Conservation (phyloP, 2,797 vertebrate genomes). For the Chaetophractus vellerosus region DNA sequence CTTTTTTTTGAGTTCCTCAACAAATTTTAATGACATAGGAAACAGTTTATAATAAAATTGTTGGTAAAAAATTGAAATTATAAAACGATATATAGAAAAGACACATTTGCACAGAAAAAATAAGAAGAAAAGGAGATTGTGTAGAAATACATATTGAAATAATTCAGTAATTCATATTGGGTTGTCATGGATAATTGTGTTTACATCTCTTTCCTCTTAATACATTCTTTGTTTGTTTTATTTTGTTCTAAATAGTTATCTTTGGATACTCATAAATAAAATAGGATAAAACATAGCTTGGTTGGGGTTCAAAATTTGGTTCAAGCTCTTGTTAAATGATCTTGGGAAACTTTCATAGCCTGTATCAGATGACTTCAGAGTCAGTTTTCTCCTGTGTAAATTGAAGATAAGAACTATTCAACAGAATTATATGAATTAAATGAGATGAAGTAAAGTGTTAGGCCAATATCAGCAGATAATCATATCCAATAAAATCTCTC, state of each 20-base stretch:
- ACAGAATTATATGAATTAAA: background rate
- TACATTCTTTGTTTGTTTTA: background rate
- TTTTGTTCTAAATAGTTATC: constrained; percentile 15
- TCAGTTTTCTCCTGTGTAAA: background rate
- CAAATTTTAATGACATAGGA: background rate
- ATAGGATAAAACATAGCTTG: background rate
- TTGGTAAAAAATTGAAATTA: background rate
- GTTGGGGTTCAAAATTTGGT: background rate
- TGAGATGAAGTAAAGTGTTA: background rate
- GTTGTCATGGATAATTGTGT: background rate
- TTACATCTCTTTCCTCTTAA: background rate
- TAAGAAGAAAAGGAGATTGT: background rate
- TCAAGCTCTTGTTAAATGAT: constrained; percentile 7
- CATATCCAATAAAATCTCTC: background rate
- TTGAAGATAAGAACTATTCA: background rate
- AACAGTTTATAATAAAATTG: background rate
- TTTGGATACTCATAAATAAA: background rate
- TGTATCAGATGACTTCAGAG: background rate
- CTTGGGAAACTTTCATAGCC: background rate
- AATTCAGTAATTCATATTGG: background rate
- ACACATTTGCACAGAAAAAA: background rate
- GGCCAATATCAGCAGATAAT: background rate
- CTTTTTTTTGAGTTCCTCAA: background rate
- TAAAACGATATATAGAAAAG: constrained; percentile 12
- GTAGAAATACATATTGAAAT: background rate